Conservation (phyloP, 1,140 invertebrate species). For the Scaptomyza graminum region DNA sequence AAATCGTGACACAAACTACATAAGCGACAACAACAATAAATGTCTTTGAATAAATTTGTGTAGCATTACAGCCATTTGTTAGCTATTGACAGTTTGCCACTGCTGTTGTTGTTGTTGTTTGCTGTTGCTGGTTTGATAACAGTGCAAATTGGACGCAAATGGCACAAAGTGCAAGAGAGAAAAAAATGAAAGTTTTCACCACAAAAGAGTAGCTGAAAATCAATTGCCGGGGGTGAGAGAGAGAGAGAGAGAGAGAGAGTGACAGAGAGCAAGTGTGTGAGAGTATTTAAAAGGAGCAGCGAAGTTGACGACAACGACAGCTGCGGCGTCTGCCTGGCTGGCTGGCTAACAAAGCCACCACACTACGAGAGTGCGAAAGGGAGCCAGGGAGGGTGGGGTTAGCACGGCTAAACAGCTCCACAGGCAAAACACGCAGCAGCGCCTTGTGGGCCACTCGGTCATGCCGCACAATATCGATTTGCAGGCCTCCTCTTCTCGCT, state of each 20-base stretch:
- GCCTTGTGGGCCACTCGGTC: slow-evolving; percentile 79
- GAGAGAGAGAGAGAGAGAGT: background rate
- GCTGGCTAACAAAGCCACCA: slow-evolving; percentile 65
- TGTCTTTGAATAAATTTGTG: slow-evolving; percentile 65
- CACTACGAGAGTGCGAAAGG: slow-evolving; percentile 19
- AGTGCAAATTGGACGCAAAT: slow-evolving; percentile 63
- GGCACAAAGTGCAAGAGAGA: slow-evolving; percentile 30
- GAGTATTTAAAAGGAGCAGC: slow-evolving; percentile 37
- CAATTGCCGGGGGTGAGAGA: slow-evolving; percentile 33
- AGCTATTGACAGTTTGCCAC: slow-evolving; percentile 50
- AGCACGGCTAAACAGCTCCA: slow-evolving; percentile 5
- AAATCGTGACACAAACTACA: slow-evolving; percentile 52
- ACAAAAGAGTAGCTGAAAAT: slow-evolving; percentile 57
- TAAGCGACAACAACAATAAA: slow-evolving; percentile 58
- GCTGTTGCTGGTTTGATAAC: slow-evolving; percentile 65
- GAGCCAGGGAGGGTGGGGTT: slow-evolving; percentile 12
- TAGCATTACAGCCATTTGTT: slow-evolving; percentile 63
- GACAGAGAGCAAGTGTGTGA: background rate
- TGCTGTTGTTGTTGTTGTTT: slow-evolving; percentile 21
- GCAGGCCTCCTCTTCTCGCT: slow-evolving; percentile 26
- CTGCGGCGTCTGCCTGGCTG: slow-evolving; percentile 64
- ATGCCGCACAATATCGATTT: slow-evolving; percentile 81
- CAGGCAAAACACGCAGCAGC: slow-evolving; percentile 27
- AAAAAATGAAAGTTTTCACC: slow-evolving; percentile 69
- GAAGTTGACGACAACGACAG: slow-evolving; percentile 2